Evolutionary conservation across 2,113 vertebrate species (phyloP).

Genomic region (Strix aluco): DNA sequence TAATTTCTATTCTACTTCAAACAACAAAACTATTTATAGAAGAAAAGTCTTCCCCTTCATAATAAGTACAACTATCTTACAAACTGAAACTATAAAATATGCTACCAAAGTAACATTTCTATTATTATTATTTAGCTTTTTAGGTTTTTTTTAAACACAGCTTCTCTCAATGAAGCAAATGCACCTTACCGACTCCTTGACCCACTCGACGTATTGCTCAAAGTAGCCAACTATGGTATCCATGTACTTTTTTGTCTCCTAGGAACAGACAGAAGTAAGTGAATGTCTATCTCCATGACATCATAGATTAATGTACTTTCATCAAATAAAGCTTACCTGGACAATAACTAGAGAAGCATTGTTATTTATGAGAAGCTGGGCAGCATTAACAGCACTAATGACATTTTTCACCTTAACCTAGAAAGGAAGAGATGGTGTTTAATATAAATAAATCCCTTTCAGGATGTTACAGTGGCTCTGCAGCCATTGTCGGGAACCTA

Average conservation of each 20-base stretch:
- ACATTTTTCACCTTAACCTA: slow-evolving; percentile 82
- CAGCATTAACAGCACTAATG: slow-evolving; percentile 77
- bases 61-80: not conserved
- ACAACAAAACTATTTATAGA: not conserved
- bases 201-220: slow-evolving; percentile 87
- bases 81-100: not conserved
- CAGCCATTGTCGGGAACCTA: not conserved
- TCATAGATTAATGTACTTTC: not conserved
- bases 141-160: not conserved
- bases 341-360: slow-evolving; percentile 80
- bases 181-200: slow-evolving; percentile 85
- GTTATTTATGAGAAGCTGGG: slow-evolving; percentile 85
- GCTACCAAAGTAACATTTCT: not conserved
- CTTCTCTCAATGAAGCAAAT: not conserved
- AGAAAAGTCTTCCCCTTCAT: not conserved
- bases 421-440: not conserved
- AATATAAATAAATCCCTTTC: not conserved
- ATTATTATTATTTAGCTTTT: not conserved
- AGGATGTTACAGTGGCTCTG: not conserved
- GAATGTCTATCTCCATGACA: not conserved
- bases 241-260: slow-evolving; percentile 85
- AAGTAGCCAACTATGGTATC: slow-evolving; percentile 86
- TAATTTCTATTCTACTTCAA: not conserved
- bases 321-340: slow-evolving; percentile 71
- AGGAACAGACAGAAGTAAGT: not conserved